phyloP scores from a whole-genome alignment of 2,797 vertebrate genomes.

The Danio aesculapii region DNA sequence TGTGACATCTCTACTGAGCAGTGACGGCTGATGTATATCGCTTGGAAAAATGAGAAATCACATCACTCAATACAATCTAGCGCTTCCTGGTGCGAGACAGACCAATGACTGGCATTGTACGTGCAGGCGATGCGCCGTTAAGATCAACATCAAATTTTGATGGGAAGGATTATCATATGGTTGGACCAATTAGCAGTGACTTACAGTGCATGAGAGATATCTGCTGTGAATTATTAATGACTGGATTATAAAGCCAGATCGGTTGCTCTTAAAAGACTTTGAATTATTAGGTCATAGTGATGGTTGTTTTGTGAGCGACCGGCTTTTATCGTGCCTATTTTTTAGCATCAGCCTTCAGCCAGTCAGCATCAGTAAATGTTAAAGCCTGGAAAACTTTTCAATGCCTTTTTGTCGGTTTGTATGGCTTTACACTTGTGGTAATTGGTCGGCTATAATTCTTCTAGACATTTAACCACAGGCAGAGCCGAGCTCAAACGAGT shows the following conservation, averaged over 20 bases:
- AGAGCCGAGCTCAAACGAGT: constrained; percentile 11
- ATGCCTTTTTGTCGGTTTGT: neutral
- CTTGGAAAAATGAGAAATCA: constrained; percentile 11
- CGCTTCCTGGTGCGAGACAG: neutral
- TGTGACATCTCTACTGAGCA: constrained; percentile 58
- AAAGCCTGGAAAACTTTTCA: constrained; percentile 10
- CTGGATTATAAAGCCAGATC: constrained; percentile 1
- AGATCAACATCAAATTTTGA: constrained; percentile 6
- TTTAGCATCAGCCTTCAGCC: neutral
- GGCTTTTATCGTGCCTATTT: neutral
- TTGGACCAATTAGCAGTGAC: constrained; percentile 38
- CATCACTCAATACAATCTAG: constrained; percentile 1
- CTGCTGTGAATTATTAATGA: constrained; percentile 43
- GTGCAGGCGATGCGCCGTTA: constrained; percentile 10
- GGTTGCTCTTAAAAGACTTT: constrained; percentile 1
- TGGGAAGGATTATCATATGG: constrained; percentile 27
- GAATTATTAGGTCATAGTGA: neutral
- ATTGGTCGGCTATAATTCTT: constrained; percentile 18
- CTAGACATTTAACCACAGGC: constrained; percentile 7
- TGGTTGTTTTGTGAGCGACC: neutral
- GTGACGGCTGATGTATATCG: constrained; percentile 24
- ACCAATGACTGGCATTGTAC: neutral
- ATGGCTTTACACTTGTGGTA: constrained; percentile 6
- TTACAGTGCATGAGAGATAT: constrained; percentile 24
- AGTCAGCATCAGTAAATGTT: constrained; percentile 10